phyloP scores from a whole-genome alignment of 2,113 vertebrate genomes.

The Spea bombifrons region DNA sequence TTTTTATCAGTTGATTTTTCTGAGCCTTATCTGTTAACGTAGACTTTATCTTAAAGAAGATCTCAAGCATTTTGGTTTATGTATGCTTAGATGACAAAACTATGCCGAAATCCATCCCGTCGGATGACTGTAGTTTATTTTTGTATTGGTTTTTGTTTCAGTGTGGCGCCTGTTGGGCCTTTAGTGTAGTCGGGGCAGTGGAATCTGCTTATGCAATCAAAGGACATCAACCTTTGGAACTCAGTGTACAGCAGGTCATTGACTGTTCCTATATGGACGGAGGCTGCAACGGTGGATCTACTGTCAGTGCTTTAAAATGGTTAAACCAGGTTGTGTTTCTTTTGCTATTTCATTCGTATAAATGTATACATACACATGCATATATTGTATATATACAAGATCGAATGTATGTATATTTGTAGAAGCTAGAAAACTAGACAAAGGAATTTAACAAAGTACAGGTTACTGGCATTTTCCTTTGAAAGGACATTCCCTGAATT shows the following conservation, averaged over 20 bases:
- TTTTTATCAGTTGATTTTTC: not conserved
- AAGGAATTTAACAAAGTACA: no score
- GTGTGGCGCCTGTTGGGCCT: slow-evolving; percentile 95
- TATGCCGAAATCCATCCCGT: not conserved
- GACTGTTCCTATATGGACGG: slow-evolving; percentile 80
- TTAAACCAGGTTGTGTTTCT: slow-evolving; percentile 71
- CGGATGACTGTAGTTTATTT: not conserved
- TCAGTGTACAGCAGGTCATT: slow-evolving; percentile 89
- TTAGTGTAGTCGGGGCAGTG: slow-evolving; percentile 80
- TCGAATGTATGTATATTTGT: no score
- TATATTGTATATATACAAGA: no score
- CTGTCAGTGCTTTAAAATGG: slow-evolving; percentile 74
- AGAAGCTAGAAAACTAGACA: no score
- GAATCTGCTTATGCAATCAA: slow-evolving; percentile 75
- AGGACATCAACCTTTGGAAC: slow-evolving; percentile 64
- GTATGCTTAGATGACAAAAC: no score
- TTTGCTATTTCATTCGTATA: not conserved
- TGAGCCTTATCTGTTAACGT: not conserved
- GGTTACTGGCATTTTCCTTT: no score
- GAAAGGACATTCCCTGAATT: no score
- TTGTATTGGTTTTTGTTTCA: slow-evolving; percentile 51
- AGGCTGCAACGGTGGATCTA: slow-evolving; percentile 81
- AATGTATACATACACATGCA: no score
- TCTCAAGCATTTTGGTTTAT: not conserved
- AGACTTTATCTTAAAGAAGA: not conserved